Base-by-base conservation (phyloP, 1,140 invertebrate genomes). In the Drosophila sproati region DNA sequence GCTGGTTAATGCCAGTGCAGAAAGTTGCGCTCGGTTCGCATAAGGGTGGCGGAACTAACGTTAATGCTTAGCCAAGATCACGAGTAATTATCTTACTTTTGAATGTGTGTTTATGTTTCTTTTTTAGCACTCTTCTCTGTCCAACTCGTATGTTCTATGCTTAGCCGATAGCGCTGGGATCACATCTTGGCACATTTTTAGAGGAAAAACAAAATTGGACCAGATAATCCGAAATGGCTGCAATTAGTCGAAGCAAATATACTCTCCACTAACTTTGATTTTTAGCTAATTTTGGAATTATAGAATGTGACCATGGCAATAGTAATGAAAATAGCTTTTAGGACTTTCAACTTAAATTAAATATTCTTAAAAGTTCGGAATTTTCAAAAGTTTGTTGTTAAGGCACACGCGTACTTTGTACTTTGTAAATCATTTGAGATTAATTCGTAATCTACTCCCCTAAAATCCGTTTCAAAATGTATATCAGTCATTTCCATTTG, bases 41-140 rank as follows among this genome's bases (percentile, higher is more conserved):
- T 20, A 7, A 59, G 3, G 34, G 35, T 48, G 10, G 12, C 50
- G 35, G 43, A 55, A 68, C 39, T 41, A 61, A 10, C 50, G 4
- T 12, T 56, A 47, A 61, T 4, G 28, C 6, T 45, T 47, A 4
- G 29, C 39, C 12, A 60, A 68, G 55, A 69, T 73, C 56, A 73
- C 71, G 41, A 73, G 71, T 48, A 5, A 12, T 60, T 54, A 47
- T 60, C 32, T 29, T 54, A 35, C n/a, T 59, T 28, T 31, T 41
- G 20, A 6, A 6, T 20, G 20, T 20, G 4, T 28, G 39, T n/a
- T 43, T n/a, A 3, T 48, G 12, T 48, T 48, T 60, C 31, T 31
- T 28, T 20, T 48, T 60, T 48, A 34, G 57, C 43, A 28, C 57
- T 52, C 47, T 60, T 54, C 37, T 8, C 47, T 43, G 31, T 3